Conservation (phyloP, 2,797 vertebrate species). For the Siniperca scherzeri region DNA sequence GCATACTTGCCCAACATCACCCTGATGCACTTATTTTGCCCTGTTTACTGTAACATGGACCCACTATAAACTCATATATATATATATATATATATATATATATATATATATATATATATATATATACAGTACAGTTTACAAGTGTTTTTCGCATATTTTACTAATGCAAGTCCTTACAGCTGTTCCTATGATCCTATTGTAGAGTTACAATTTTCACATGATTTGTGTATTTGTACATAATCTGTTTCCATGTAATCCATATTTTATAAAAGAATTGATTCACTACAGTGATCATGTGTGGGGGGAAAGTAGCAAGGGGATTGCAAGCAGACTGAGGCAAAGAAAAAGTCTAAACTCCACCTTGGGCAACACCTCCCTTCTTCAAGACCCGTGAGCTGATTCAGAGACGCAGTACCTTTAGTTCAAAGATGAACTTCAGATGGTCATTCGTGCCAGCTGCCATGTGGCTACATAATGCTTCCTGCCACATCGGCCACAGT, state of each 20-base stretch:
- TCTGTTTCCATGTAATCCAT: background rate
- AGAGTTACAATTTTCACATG: background rate
- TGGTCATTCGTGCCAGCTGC: conserved; percentile 42
- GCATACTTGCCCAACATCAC: background rate
- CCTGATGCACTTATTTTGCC: background rate
- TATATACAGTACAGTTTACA: background rate
- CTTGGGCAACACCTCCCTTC: background rate
- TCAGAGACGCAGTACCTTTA: conserved; percentile 2
- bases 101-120: too few species aligned
- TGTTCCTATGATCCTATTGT: background rate
- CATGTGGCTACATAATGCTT: conserved; percentile 16
- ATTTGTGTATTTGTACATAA: background rate
- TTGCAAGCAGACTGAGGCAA: background rate
- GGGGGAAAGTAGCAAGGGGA: background rate
- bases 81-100: too few species aligned
- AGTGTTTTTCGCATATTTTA: background rate
- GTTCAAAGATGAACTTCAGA: conserved; percentile 16
- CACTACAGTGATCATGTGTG: background rate
- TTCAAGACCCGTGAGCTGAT: background rate
- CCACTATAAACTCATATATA: background rate
- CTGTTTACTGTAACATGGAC: background rate
- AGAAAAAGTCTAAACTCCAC: background rate
- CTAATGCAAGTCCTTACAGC: background rate
- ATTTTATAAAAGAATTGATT: background rate
- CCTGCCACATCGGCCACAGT: conserved; percentile 5